phyloP scores from a whole-genome alignment of 1,140 invertebrate species.

The Atta texana region DNA sequence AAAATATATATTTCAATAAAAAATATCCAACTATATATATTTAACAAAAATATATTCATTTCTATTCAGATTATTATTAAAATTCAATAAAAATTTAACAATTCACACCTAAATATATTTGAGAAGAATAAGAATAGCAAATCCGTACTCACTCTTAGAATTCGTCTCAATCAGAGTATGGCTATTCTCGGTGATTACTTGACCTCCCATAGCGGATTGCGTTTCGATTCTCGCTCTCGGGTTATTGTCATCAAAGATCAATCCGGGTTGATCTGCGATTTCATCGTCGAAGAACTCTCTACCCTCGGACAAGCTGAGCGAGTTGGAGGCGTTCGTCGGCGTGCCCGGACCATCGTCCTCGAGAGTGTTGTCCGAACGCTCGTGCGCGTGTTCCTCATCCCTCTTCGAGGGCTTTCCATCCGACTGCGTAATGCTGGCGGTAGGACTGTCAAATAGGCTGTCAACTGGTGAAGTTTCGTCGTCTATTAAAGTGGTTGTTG shows the following conservation, averaged over 20 bases:
- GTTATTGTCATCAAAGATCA: conserved; percentile 91
- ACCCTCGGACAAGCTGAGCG: conserved; percentile 90
- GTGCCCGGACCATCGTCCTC: conserved; percentile 89
- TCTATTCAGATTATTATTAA: not conserved
- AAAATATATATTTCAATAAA: not conserved
- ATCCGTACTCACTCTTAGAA: conserved; percentile 80
- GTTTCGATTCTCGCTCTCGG: conserved; percentile 77
- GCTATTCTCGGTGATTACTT: conserved; percentile 81
- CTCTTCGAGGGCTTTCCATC: conserved; percentile 74
- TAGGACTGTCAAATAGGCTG: conserved; percentile 91
- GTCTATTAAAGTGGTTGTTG: conserved; percentile 89
- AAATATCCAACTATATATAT: not conserved
- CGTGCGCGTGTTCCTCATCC: conserved; percentile 83
- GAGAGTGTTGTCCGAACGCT: conserved; percentile 82
- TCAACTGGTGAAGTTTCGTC: conserved; percentile 94
- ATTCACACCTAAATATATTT: not conserved
- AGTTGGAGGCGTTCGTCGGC: conserved; percentile 92
- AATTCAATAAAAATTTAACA: not conserved
- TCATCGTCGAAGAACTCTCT: conserved; percentile 94
- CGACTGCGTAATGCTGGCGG: conserved; percentile 86
- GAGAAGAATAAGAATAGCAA: conserved; percentile 8
- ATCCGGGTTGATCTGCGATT: conserved; percentile 95
- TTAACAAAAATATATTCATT: conserved; percentile 14
- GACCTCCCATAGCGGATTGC: conserved; percentile 79
- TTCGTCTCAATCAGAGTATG: conserved; percentile 80